Evolutionary conservation across 2,797 vertebrate species (phyloP).

Genomic region (Varecia variegata): DNA sequence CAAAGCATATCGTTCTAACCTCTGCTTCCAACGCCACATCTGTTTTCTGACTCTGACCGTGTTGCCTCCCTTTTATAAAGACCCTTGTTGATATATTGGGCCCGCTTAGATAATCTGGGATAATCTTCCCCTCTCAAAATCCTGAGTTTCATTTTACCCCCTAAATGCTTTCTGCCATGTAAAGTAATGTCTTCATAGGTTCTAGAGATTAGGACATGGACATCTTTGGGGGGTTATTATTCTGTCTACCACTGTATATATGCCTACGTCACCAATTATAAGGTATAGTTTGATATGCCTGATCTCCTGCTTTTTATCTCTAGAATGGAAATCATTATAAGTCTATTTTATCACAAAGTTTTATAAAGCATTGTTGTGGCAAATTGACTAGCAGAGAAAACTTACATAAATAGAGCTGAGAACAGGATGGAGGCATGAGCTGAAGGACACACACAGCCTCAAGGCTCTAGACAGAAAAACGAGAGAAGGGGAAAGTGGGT

Average conservation of each 20-base stretch:
- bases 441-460: not conserved
- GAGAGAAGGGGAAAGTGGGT: fast-evolving
- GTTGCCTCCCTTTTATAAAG: not conserved
- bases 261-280: not conserved
- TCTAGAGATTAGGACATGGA: not conserved
- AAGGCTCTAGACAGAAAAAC: not conserved
- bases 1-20: not conserved
- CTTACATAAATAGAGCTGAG: not conserved
- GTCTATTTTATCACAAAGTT: not conserved
- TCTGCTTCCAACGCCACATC: not conserved
- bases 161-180: not conserved
- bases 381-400: not conserved
- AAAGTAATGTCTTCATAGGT: not conserved
- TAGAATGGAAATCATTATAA: not conserved
- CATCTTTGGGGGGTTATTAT: not conserved
- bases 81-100: not conserved
- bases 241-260: not conserved
- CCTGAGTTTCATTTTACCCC: not conserved
- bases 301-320: not conserved
- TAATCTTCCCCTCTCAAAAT: not conserved
- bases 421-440: not conserved
- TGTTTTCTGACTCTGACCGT: not conserved
- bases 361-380: not conserved
- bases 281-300: not conserved
- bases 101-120: not conserved